These are phyloP conservation scores for Ennomos erosarius DNA, from an alignment of 2,888 invertebrate genomes.

Conservation along the genomic window DNA sequence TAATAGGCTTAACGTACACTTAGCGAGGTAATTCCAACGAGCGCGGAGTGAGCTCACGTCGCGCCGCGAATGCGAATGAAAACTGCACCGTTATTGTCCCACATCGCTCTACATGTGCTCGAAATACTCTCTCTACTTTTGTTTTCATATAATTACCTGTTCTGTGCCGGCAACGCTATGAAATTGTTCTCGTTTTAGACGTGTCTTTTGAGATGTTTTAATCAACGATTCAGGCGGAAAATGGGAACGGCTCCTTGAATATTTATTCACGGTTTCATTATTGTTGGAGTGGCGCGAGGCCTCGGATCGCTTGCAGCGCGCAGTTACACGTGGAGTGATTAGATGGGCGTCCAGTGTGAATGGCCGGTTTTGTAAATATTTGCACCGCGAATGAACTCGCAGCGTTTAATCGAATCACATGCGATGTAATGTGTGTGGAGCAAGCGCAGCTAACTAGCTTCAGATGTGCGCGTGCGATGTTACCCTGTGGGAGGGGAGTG, in stretches of 20 bases:
- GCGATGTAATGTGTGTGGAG: neutral
- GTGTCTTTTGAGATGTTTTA: conserved; percentile 10
- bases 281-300: neutral
- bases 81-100: conserved; percentile 10
- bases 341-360: conserved; percentile 13
- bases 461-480: conserved; percentile 6
- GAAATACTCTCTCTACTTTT: conserved; percentile 8
- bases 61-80: conserved; percentile 9
- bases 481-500: no score
- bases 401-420: conserved; percentile 8
- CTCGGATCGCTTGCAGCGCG: neutral
- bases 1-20: conserved; percentile 17
- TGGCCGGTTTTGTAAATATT: conserved; percentile 23
- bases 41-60: conserved; percentile 18
- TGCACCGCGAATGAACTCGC: conserved; percentile 9
- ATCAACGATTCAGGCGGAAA: neutral
- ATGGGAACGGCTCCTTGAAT: neutral
- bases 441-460: conserved; percentile 10
- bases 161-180: neutral
- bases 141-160: conserved; percentile 22
- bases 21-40: conserved; percentile 10
- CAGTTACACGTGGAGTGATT: conserved; percentile 7
- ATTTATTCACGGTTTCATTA: conserved; percentile 1
- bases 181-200: conserved; percentile 6
- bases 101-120: conserved; percentile 1